Percentiles rank a stretch among this genome's conserved stretches.
These are phyloP conservation scores for Lagodon rhomboides DNA, from an alignment of 2,797 vertebrate genomes.

Conservation along the genomic window DNA sequence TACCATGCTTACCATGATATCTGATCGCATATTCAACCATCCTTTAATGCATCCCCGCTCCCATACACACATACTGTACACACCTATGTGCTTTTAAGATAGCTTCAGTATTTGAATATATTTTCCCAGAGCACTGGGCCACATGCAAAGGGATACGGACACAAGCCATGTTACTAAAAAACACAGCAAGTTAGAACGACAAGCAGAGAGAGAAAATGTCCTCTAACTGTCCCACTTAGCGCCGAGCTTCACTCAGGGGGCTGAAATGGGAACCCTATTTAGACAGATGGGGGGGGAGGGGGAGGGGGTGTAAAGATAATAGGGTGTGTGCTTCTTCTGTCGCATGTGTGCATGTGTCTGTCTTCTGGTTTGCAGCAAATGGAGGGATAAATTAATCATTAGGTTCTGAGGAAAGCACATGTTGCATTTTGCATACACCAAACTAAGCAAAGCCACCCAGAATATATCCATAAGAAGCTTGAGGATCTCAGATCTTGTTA, in stretches of 20 bases:
- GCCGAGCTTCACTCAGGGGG: conserved; percentile 72
- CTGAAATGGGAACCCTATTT: conserved; percentile 74
- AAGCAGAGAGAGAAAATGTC: conserved; percentile 67
- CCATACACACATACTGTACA: not conserved
- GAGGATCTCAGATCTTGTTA: not conserved
- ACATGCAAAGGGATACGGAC: not conserved
- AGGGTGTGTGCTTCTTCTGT: conserved; percentile 46
- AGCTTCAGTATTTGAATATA: conserved; percentile 39
- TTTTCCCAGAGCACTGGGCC: not conserved
- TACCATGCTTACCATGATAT: not conserved
- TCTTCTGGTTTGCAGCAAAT: conserved; percentile 11
- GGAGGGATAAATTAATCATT: conserved; percentile 9
- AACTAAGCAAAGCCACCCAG: conserved; percentile 1
- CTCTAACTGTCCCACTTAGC: conserved; percentile 81
- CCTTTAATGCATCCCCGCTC: not conserved
- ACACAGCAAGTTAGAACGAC: conserved; percentile 29
- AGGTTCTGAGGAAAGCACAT: conserved; percentile 19
- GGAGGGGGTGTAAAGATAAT: conserved; percentile 43
- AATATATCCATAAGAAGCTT: not conserved
- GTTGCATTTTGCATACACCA: conserved; percentile 23
- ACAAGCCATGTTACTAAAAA: conserved; percentile 14
- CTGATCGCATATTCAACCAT: not conserved
- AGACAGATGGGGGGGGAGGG: conserved; percentile 63
- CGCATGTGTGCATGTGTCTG: conserved; percentile 26
- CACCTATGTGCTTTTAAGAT: not conserved